Evolutionary conservation across 2,888 invertebrate species (phyloP), one percentile per base, ranked within the genome.

Genomic region (Tiliacea citrago): DNA sequence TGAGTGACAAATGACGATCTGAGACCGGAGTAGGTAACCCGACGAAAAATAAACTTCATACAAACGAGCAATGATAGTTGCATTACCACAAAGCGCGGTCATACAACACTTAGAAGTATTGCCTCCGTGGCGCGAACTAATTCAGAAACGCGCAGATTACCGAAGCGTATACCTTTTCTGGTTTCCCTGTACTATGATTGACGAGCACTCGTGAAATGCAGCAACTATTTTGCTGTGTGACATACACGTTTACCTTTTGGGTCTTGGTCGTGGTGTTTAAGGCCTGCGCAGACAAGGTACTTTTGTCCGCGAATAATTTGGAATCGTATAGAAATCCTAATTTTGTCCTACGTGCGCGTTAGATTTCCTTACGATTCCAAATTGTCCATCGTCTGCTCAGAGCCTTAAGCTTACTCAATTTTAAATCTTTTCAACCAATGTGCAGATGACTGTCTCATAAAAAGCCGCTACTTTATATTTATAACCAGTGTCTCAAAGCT

Each of bases 151-250:
- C 21, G 35, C 6, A 66, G 6, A 66, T 16, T 51, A 66, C 7
- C 49, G n/a, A 66, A 21, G n/a, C 16, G n/a, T 21, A 65, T 51
- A 51, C 16, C 3, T 35, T 66, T 35, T n/a, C 29, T 49, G 49
- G 35, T 21, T 35, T 21, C 13, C 47, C 29, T 49, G 9, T 65
- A 16, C 49, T 35, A 35, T 2, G n/a, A 51, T 12, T 45, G 75
- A 61, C 29, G 61, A 42, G 42, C 55, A 69, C 76, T 75, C 69
- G 69, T 69, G 75, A 49, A 18, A n/a, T 75, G 53, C 18, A 60
- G 18, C 24, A 47, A 61, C 35, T 61, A 68, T 58, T 72, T 42
- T 39, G n/a, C n/a, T 60, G 21, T 58, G 7, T 16, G 18, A 68
- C 51, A 75, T 45, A 67, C 57, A 73, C 51, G 35, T 75, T 60